Conservation (phyloP, 92 coral and sea anemone species). For the Actinostola sp. region DNA sequence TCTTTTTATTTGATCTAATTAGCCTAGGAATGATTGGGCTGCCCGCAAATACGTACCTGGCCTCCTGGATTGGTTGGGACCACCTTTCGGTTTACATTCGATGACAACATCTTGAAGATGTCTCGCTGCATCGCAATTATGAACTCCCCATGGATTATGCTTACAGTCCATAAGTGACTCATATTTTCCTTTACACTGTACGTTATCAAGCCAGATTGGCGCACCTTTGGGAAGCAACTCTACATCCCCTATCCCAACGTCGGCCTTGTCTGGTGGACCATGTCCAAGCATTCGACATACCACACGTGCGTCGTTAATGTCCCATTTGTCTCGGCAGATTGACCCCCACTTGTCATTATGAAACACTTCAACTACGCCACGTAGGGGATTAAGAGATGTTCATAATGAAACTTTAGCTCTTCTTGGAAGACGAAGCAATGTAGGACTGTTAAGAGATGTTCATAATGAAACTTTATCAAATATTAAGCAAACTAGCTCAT, state of each 20-base stretch:
- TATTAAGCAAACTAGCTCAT: too few species aligned
- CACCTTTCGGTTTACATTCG: not conserved
- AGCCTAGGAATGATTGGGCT: too few species aligned
- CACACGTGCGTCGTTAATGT: constrained; percentile 2
- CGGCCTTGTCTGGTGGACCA: not conserved
- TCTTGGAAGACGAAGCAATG: too few species aligned
- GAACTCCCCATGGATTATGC: constrained; percentile 20
- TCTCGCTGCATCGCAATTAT: constrained; percentile 12
- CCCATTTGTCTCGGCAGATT: constrained; percentile 28
- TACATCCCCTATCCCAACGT: not conserved
- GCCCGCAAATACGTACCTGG: too few species aligned
- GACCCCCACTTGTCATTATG: constrained; percentile 13
- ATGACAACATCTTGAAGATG: constrained; percentile 15
- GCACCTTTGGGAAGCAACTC: not conserved
- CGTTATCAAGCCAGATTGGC: constrained; percentile 28
- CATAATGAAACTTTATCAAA: too few species aligned
- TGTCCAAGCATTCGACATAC: constrained; percentile 29
- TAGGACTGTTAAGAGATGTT: too few species aligned
- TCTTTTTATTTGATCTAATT: too few species aligned
- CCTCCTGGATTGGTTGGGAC: too few species aligned
- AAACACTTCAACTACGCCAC: constrained; percentile 13
- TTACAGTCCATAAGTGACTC: not conserved
- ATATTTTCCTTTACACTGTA: not conserved
- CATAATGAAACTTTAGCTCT: too few species aligned
- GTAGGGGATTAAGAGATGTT: not conserved